phyloP scores from a whole-genome alignment of 2,888 invertebrate species.

The Sthenelais limicola region DNA sequence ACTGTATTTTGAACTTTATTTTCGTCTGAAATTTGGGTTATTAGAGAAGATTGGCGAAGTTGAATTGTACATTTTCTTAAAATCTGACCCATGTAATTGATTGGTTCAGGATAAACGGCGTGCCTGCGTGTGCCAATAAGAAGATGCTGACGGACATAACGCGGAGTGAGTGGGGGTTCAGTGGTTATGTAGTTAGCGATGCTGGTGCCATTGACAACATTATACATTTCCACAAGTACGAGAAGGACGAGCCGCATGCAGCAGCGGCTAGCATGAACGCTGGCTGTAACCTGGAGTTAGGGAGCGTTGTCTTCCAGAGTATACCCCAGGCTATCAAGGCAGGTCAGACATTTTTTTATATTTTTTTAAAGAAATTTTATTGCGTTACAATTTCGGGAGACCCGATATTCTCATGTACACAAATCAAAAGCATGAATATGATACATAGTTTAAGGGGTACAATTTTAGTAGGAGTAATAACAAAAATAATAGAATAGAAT shows the following conservation, averaged over 20 bases:
- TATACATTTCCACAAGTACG: slow-evolving; percentile 49
- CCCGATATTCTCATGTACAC: no score
- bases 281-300: slow-evolving; percentile 53
- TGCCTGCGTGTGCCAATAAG: slow-evolving; percentile 56
- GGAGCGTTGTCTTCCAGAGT: not conserved
- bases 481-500: no score
- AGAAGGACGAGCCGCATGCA: slow-evolving; percentile 45
- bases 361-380: no score
- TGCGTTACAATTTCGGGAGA: no score
- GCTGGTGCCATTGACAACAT: slow-evolving; percentile 53
- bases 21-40: no score
- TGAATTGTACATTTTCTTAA: no score
- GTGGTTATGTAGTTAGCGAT: slow-evolving; percentile 56
- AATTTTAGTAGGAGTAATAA: no score
- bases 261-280: slow-evolving; percentile 51
- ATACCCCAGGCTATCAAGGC: slow-evolving; percentile 11
- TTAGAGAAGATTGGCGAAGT: no score
- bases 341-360: not conserved
- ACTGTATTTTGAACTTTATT: no score
- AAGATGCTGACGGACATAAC: slow-evolving; percentile 51
- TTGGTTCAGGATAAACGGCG: slow-evolving; percentile 56
- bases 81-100: no score
- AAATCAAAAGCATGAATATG: no score
- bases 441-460: no score
- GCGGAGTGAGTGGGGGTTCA: slow-evolving; percentile 52